These are phyloP conservation scores for Lynx canadensis DNA, from an alignment of 2,113 vertebrate genomes.

Conservation along the genomic window DNA sequence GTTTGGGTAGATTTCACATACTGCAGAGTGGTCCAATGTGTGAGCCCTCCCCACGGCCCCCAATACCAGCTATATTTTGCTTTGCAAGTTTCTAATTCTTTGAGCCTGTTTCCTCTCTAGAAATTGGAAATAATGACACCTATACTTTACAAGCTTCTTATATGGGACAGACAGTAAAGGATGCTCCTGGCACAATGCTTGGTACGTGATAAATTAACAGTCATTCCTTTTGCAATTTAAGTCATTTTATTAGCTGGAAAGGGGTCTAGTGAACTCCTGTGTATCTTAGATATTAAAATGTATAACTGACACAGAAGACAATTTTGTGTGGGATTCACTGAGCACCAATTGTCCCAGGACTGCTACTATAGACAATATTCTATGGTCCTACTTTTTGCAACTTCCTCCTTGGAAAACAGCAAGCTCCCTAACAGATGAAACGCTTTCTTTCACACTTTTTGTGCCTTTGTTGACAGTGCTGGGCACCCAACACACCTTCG, in stretches of 20 bases:
- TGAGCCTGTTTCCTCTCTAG: neutral
- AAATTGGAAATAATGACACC: neutral
- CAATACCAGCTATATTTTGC: too few species aligned
- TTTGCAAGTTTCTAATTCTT: neutral
- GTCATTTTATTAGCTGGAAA: neutral
- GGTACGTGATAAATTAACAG: neutral
- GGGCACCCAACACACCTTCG: neutral
- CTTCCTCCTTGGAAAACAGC: neutral
- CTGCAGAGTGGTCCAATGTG: neutral
- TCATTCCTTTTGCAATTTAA: neutral
- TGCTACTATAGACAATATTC: neutral
- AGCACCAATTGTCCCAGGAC: neutral
- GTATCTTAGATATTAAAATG: neutral
- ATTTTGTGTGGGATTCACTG: neutral
- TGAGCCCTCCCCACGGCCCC: fast-evolving
- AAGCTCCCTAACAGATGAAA: neutral
- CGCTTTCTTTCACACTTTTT: neutral
- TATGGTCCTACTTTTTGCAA: neutral
- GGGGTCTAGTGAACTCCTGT: neutral
- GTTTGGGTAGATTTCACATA: neutral
- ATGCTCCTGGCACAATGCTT: neutral
- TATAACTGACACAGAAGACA: neutral
- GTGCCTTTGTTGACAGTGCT: neutral
- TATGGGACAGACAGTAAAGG: neutral
- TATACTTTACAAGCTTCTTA: neutral